These are phyloP conservation scores for Clinocottus analis DNA, from an alignment of 2,113 vertebrate species.

Conservation along the genomic window DNA sequence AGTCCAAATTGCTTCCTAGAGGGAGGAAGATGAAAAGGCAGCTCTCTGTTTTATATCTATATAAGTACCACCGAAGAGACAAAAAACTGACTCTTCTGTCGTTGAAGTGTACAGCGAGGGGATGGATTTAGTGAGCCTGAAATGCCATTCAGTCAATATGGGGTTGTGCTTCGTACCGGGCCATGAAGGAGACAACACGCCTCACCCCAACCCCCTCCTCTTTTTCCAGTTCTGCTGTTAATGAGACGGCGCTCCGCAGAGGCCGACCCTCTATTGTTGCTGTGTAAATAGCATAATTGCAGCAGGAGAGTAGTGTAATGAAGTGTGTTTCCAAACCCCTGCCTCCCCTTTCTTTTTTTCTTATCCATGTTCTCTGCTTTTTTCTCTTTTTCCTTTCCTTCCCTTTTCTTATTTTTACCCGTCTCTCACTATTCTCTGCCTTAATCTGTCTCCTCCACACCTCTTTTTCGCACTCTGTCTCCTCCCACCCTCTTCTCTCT, in stretches of 20 bases:
- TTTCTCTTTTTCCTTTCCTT: not conserved
- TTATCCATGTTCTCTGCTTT: not conserved
- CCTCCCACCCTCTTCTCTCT: constrained; percentile 20
- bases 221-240: constrained; percentile 45
- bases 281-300: constrained; percentile 77
- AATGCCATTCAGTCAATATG: constrained; percentile 57
- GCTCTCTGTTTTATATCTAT: constrained; percentile 66
- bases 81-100: constrained; percentile 44
- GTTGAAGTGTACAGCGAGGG: constrained; percentile 46
- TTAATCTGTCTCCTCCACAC: constrained; percentile 27
- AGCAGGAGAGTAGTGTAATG: constrained; percentile 65
- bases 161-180: constrained; percentile 30
- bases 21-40: constrained; percentile 69
- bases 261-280: constrained; percentile 64
- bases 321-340: constrained; percentile 56
- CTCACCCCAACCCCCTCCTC: not conserved
- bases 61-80: constrained; percentile 55
- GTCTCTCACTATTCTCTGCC: constrained; percentile 16
- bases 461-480: constrained; percentile 15
- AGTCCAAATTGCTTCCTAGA: constrained; percentile 71
- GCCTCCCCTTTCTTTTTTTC: constrained; percentile 1
- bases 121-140: constrained; percentile 63
- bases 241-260: constrained; percentile 60
- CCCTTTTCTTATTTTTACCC: constrained; percentile 21
- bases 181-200: constrained; percentile 37